phyloP scores from a whole-genome alignment of 2,888 invertebrate species.

The Nemapogon koenigi region DNA sequence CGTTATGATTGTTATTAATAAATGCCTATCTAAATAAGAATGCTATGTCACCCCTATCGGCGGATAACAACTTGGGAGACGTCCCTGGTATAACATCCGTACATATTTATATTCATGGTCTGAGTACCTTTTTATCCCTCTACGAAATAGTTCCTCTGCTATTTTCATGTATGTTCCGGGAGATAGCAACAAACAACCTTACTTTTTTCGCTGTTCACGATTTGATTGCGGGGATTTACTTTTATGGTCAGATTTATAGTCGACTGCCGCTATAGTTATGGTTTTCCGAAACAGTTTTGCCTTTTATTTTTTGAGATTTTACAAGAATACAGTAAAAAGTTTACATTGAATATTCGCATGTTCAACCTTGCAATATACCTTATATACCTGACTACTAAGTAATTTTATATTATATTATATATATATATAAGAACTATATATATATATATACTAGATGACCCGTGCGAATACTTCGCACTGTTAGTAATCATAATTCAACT shows the following conservation, averaged over 20 bases:
- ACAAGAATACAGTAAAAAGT: too few species aligned
- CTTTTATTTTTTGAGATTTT: constrained; percentile 3
- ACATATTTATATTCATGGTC: constrained; percentile 52
- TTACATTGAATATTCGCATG: too few species aligned
- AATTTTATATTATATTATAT: too few species aligned
- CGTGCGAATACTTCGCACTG: too few species aligned
- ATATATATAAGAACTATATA: too few species aligned
- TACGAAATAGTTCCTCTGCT: constrained; percentile 42
- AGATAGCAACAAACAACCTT: constrained; percentile 55
- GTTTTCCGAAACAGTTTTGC: constrained; percentile 24
- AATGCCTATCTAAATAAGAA: constrained; percentile 1
- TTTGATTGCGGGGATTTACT: constrained; percentile 61
- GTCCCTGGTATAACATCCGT: constrained; percentile 14
- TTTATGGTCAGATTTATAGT: constrained; percentile 60
- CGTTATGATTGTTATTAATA: background rate
- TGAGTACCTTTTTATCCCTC: constrained; percentile 44
- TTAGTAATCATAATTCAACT: too few species aligned
- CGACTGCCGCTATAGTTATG: constrained; percentile 39
- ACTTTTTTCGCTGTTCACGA: constrained; percentile 52
- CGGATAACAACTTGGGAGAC: constrained; percentile 22
- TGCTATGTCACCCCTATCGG: constrained; percentile 24
- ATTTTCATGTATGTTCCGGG: constrained; percentile 44
- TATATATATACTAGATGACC: too few species aligned
- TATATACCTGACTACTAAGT: too few species aligned
- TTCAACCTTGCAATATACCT: too few species aligned